These are phyloP conservation scores for Dendronephthya gigantea DNA, from an alignment of 64 coral and sea anemone species.

Conservation along the genomic window DNA sequence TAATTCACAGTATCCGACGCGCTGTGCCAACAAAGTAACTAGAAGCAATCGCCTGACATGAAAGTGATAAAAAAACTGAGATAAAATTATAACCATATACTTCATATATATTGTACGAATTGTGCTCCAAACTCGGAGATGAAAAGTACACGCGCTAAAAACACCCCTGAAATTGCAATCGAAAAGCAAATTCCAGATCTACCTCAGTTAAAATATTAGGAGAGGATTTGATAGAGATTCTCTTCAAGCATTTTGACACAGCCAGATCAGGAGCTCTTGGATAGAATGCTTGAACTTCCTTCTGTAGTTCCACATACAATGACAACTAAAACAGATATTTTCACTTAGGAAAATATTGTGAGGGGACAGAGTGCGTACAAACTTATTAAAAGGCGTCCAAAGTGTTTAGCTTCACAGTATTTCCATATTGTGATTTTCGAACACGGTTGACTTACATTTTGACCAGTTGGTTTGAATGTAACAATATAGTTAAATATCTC, in stretches of 20 bases:
- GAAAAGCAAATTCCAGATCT: not conserved
- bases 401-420: no score
- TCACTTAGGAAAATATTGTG: no score
- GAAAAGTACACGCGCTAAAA: no score
- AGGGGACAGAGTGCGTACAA: no score
- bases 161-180: not conserved
- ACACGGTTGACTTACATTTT: not conserved
- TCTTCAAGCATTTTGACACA: not conserved
- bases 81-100: no score
- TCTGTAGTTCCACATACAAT: not conserved
- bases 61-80: no score
- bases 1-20: not conserved
- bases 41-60: no score
- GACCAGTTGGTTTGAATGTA: not conserved
- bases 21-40: no score
- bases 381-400: no score
- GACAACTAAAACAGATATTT: not conserved
- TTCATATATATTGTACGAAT: no score
- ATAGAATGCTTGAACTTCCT: not conserved
- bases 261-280: not conserved
- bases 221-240: not conserved
- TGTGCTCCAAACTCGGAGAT: no score
- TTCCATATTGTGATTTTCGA: not conserved
- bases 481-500: not conserved
- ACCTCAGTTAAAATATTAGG: not conserved